These are phyloP conservation scores for Philopotamus ludificatus DNA, from an alignment of 1,140 invertebrate species.

Conservation along the genomic window DNA sequence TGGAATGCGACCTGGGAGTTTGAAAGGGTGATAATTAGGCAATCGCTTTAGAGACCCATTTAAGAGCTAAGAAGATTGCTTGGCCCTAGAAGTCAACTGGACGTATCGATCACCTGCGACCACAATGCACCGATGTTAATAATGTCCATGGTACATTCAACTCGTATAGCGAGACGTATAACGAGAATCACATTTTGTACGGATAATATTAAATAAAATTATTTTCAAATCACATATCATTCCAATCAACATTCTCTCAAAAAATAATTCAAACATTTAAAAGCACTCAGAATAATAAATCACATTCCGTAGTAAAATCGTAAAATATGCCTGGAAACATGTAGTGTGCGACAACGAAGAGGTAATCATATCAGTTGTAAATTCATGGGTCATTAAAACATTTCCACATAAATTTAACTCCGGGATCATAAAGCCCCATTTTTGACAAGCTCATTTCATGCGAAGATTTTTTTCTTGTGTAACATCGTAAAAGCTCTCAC, in stretches of 20 bases:
- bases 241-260: no score
- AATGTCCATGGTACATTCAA: neutral
- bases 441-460: no score
- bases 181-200: no score
- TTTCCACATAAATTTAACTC: neutral
- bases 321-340: neutral
- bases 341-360: no score
- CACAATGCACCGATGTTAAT: neutral
- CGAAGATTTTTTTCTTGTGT: no score
- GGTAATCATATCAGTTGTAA: no score
- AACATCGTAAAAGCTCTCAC: no score
- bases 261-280: no score
- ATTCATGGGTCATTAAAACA: neutral
- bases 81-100: neutral
- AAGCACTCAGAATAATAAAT: no score
- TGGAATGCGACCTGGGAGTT: neutral
- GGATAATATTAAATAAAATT: no score
- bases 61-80: neutral
- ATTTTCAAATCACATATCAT: no score
- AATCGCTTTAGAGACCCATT: neutral
- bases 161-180: no score
- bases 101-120: neutral
- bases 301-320: neutral
- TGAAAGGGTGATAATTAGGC: constrained; percentile 1
- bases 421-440: neutral